Conservation (phyloP, 23 tunicate genomes). For the Pegea sp. region DNA sequence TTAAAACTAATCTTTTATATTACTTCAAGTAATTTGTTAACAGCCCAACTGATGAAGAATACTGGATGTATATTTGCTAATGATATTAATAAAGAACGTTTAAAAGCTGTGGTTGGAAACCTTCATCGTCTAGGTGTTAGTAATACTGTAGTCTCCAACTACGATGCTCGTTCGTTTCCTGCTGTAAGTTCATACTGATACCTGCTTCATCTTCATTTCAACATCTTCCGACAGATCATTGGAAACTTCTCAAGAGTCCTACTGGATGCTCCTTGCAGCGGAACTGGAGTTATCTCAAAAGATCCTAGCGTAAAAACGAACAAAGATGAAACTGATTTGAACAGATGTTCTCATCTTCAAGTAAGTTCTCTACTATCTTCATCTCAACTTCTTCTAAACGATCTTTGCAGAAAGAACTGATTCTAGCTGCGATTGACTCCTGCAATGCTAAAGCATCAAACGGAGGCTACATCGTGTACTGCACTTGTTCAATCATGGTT, state of each 20-base stretch:
- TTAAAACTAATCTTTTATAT: background rate
- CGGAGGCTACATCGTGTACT: conserved; percentile 88
- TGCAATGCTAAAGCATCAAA: conserved; percentile 40
- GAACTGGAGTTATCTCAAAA: conserved; percentile 93
- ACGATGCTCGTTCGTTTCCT: conserved; percentile 94
- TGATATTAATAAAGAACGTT: conserved; percentile 47
- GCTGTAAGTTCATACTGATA: conserved; percentile 17
- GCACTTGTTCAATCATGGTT: conserved; percentile 91
- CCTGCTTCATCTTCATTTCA: background rate
- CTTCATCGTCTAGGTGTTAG: conserved; percentile 84
- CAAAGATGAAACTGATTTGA: conserved; percentile 57
- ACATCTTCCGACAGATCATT: conserved; percentile 26
- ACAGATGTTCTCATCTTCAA: conserved; percentile 72
- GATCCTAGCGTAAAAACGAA: conserved; percentile 78
- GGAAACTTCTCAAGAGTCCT: conserved; percentile 63
- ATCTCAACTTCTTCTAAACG: background rate
- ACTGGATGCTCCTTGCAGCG: conserved; percentile 97
- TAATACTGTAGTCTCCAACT: conserved; percentile 66
- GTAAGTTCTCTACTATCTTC: conserved; percentile 8
- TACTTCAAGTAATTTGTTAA: background rate
- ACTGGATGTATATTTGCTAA: conserved; percentile 74
- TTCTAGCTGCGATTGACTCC: conserved; percentile 87
- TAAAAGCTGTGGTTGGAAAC: conserved; percentile 75
- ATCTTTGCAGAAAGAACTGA: conserved; percentile 63
- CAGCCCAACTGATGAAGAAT: conserved; percentile 98